phyloP scores from a whole-genome alignment of 2,797 vertebrate species.

The Molossus molossus region DNA sequence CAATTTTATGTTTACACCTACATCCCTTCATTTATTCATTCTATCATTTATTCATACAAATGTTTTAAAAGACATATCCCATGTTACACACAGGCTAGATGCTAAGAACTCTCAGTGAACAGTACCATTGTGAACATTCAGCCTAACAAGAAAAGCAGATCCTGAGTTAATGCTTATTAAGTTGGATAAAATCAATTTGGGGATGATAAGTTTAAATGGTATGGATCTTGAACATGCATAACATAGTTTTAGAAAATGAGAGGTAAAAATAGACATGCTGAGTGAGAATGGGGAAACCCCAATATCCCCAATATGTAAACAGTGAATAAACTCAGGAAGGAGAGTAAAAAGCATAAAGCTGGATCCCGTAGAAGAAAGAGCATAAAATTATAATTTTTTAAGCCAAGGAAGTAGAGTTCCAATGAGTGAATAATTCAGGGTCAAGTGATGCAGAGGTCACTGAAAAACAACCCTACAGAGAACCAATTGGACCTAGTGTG shows the following conservation, averaged over 20 bases:
- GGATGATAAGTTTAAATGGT: not conserved
- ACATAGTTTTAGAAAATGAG: constrained; percentile 21
- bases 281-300: not conserved
- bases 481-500: not conserved
- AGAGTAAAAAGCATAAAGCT: not conserved
- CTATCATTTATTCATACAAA: not conserved
- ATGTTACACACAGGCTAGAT: not conserved
- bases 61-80: not conserved
- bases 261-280: constrained; percentile 1
- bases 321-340: not conserved
- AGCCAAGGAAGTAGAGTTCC: constrained; percentile 25
- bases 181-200: not conserved
- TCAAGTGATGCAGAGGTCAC: not conserved
- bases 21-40: not conserved
- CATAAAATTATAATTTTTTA: not conserved
- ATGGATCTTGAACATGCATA: not conserved
- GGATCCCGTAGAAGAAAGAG: not conserved
- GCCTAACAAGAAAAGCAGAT: not conserved
- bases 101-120: not conserved
- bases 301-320: not conserved
- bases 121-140: not conserved
- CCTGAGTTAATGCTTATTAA: not conserved
- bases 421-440: not conserved
- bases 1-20: not conserved
- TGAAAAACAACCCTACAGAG: not conserved